Evolutionary conservation across 2,113 vertebrate species (phyloP), one percentile per base, ranked within the genome.

Genomic region (Dasyurus viverrinus): DNA sequence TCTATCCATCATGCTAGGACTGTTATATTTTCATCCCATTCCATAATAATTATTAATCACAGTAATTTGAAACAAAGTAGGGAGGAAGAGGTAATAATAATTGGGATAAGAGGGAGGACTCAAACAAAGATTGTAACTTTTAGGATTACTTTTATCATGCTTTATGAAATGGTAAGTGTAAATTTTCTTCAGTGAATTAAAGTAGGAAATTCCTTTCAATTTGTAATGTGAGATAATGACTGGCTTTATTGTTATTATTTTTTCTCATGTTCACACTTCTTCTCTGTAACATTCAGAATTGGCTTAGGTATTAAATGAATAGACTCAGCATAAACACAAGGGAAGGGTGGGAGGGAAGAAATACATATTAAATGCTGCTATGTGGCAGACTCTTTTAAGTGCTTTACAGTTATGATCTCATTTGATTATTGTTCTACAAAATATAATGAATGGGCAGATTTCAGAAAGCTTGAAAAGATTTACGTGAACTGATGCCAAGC

Each of bases 21-120:
- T 89, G 4, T 76, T 0, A 8, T 11, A 90, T 95, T 3, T 5
- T 84, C 6, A 26, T 89, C n/a, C 30, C 90, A 92, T 90, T 14
- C 92, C 2, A 22, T 42, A 54, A 84, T 94, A 91, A 90, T 93
- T 48, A 89, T 89, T 93, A 55, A 46, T 47, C 52, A 89, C 14
- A 89, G 36, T 47, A 30, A 93, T 91, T 48, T 94, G 89, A 93
- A 53, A 93, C 4, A 89, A 94, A 93, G 91, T 60, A 2, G 30
- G 92, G 60, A 76, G 16, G 25, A 91, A 2, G 48, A 30, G 54
- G n/a, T 54, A 91, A 42, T 23, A 25, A 46, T 89, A 47, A 52
- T 14, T 48, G 10, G 30, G 42, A 68, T 84, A 48, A 94, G 11
- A 92, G 68, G 47, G 42, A 91, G 12, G 68, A n/a, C 89, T 11